Base-by-base conservation (phyloP, 2,797 vertebrate genomes). In the Mycteria americana region DNA sequence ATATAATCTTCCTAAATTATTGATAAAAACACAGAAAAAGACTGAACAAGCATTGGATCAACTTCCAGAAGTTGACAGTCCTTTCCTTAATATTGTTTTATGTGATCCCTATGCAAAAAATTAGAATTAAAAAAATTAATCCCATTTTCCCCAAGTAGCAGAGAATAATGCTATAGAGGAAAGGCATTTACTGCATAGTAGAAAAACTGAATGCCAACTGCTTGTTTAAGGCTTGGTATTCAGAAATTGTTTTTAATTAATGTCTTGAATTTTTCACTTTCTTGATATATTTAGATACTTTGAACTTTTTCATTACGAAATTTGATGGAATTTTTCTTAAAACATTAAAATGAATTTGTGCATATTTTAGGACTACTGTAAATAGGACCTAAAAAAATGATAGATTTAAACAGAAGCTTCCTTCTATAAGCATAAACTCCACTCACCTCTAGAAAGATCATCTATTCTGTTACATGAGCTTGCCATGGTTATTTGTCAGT, bases 1-100 rank as follows among this genome's bases (percentile, higher is more conserved):
- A 99, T 98, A 92, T 99, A 99, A 98, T 99, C 99, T 93, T 99
- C 99, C 99, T 99, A 96, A 48, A 93, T 95, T 59, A 41, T 92
- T 35, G 64, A 63, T 33, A 67, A 96, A 74, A 46, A 33, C 64
- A 43, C 13, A 65, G 11, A n/a, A 56, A 30, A 48, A 65, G 31
- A 64, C 18, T 60, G 27, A 90, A 62, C 3, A 56, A 56, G 59
- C 11, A 76, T 4, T 43, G 30, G 18, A 62, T 50, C 24, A 39
- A 16, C 10, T 75, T 57, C 30, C 53, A 91, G 39, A 69, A 41
- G 35, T 1, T 51, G 28, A 59, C 15, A 82, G 23, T 43, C 9
- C 23, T 73, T 60, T 43, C 35, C 35, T 74, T 64, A 45, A 19
- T 24, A 54, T 1, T 0, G 16, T 53, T 74, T 78, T 53, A 64